These are phyloP conservation scores for Peromyscus polionotus DNA, from an alignment of 2,113 vertebrate species.

Conservation along the genomic window DNA sequence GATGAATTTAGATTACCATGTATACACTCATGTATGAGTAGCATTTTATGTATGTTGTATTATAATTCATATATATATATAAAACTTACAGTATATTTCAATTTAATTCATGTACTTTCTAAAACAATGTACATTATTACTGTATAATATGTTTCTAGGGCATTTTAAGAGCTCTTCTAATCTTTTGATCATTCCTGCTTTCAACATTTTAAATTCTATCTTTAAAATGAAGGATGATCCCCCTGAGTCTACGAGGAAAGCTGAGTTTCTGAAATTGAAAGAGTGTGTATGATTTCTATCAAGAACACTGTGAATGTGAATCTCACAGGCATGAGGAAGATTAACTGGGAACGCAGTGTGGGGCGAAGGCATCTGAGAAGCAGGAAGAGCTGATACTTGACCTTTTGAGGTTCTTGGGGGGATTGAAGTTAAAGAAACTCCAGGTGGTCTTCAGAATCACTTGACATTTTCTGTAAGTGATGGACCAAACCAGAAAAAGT, in stretches of 20 bases:
- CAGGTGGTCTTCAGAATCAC: constrained; percentile 83
- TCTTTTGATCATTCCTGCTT: constrained; percentile 53
- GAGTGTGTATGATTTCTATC: constrained; percentile 64
- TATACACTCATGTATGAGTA: neutral
- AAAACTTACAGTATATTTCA: constrained; percentile 12
- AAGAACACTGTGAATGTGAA: constrained; percentile 44
- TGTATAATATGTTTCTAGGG: constrained; percentile 33
- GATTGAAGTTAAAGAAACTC: constrained; percentile 81
- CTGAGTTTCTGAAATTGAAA: constrained; percentile 62
- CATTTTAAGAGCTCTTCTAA: constrained; percentile 46
- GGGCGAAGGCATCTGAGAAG: constrained; percentile 71
- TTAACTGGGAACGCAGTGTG: constrained; percentile 53
- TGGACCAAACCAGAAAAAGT: constrained; percentile 70
- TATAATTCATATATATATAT: neutral
- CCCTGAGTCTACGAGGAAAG: constrained; percentile 57
- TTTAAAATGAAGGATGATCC: constrained; percentile 64
- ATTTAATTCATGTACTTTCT: neutral
- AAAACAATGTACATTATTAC: constrained; percentile 4
- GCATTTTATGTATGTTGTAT: neutral
- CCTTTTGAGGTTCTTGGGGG: constrained; percentile 78
- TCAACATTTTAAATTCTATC: constrained; percentile 59
- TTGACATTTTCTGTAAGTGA: constrained; percentile 82
- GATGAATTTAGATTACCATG: neutral
- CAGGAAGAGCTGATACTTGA: constrained; percentile 77
- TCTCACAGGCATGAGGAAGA: constrained; percentile 69